Evolutionary conservation across 1,140 invertebrate species (phyloP).

Genomic region (Sminthurinus signatus): DNA sequence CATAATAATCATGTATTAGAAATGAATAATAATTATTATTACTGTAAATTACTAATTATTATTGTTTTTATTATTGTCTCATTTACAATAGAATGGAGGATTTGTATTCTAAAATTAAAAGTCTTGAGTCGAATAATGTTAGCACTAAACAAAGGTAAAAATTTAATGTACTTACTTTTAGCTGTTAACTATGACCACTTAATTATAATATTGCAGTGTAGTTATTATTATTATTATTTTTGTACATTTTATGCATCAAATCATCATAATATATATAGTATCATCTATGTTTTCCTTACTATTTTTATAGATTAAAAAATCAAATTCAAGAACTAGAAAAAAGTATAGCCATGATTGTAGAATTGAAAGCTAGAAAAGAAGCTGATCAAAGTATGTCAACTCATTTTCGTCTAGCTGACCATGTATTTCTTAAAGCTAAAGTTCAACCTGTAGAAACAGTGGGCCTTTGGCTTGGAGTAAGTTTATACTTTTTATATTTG

Average conservation of each 20-base stretch:
- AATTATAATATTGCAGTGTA: too few species aligned
- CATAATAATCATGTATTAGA: constrained; percentile 1
- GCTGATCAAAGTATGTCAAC: constrained; percentile 65
- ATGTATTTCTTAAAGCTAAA: constrained; percentile 84
- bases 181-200: too few species aligned
- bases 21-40: constrained; percentile 3
- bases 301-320: constrained; percentile 56
- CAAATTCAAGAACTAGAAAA: constrained; percentile 91
- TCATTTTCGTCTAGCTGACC: constrained; percentile 89
- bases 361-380: constrained; percentile 73
- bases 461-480: constrained; percentile 89
- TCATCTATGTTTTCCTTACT: too few species aligned
- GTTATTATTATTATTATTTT: too few species aligned
- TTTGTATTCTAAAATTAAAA: background rate
- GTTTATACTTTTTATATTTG: constrained; percentile 36
- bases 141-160: background rate
- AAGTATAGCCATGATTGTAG: constrained; percentile 85
- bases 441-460: constrained; percentile 87
- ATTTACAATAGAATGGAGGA: too few species aligned
- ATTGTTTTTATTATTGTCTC: too few species aligned
- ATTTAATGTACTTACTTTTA: background rate
- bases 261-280: too few species aligned
- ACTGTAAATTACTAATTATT: too few species aligned
- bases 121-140: background rate
- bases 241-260: constrained; percentile 9